phyloP scores from a whole-genome alignment of 92 coral and sea anemone species.

The Paramuricea clavata region DNA sequence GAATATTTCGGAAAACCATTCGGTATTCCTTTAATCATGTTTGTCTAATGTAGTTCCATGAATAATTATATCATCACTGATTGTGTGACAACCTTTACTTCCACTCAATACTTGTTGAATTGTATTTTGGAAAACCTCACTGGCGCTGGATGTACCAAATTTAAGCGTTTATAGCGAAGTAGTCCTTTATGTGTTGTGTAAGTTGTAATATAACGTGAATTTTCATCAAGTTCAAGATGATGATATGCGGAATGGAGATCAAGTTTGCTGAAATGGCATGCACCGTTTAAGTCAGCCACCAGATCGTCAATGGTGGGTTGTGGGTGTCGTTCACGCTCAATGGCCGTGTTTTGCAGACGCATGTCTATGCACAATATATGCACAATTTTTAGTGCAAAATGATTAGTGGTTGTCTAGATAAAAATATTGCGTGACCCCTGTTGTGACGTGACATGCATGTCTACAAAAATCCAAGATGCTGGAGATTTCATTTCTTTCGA shows the following conservation, averaged over 20 bases:
- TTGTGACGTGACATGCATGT: background rate
- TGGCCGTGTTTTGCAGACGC: background rate
- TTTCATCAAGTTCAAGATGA: constrained; percentile 67
- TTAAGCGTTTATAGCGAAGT: constrained; percentile 60
- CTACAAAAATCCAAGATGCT: too few species aligned
- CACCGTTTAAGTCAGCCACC: constrained; percentile 45
- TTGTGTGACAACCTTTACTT: background rate
- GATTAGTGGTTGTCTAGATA: background rate
- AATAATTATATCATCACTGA: constrained; percentile 1
- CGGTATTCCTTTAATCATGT: too few species aligned
- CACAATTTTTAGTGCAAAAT: background rate
- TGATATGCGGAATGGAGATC: constrained; percentile 69
- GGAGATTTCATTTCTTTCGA: too few species aligned
- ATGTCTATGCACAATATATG: background rate
- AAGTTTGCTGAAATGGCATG: constrained; percentile 68
- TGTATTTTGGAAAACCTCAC: background rate
- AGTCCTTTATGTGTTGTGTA: constrained; percentile 72
- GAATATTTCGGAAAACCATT: too few species aligned
- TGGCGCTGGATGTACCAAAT: constrained; percentile 1
- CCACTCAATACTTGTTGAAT: background rate
- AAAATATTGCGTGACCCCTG: background rate
- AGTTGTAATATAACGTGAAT: constrained; percentile 67
- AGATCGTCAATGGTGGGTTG: constrained; percentile 26
- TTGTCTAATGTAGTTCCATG: background rate
- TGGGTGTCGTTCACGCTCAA: constrained; percentile 10